Evolutionary conservation across 1,140 invertebrate species (phyloP), one percentile per base, ranked within the genome.

Genomic region (Drosophila simulans): DNA sequence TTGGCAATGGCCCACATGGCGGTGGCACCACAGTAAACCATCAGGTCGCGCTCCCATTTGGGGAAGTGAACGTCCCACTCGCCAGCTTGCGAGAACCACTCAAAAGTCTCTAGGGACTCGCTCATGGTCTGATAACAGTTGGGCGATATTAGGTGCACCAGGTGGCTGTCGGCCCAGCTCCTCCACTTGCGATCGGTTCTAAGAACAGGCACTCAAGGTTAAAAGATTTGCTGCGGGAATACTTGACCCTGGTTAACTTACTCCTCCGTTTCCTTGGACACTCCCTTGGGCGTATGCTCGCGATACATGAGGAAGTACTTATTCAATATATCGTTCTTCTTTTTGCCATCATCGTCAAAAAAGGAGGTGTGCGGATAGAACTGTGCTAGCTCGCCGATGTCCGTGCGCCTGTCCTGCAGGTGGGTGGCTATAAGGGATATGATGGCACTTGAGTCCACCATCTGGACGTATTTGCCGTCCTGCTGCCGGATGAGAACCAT

Each of bases 1-100:
- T 98, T 99, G 4, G 97, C 95, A 78, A 99, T 96, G 0, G 97
- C 90, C 94, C 95, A 99, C 99, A 99, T 99, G 1, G 97, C 98
- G 20, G 94, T 93, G 0, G 98, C 97, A 31, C 99, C 99, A 2
- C 97, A 95, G 92, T 99, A 98, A n/a, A 99, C 96, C 91, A 99
- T 97, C 27, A 98, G 84, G 22, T 94, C 92, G 80, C 96, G 94
- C 92, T 99, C 97, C 95, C 96, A 97, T 2, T 93, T 82, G 0
- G 97, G 95, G 92, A 99, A 99, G 76, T 97, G 95, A 57, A 96
- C 94, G 54, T 97, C 95, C 98, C 98, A 99, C 71, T 97, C 96
- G 4, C 98, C 98, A 37, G 96, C 96, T 77, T 97, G 92, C 11
- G 97, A 97, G 93, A 99, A 99, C 95, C 97, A 98, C 69, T 96